These are phyloP conservation scores for Panurus biarmicus DNA, from an alignment of 2,113 vertebrate species.

Conservation along the genomic window DNA sequence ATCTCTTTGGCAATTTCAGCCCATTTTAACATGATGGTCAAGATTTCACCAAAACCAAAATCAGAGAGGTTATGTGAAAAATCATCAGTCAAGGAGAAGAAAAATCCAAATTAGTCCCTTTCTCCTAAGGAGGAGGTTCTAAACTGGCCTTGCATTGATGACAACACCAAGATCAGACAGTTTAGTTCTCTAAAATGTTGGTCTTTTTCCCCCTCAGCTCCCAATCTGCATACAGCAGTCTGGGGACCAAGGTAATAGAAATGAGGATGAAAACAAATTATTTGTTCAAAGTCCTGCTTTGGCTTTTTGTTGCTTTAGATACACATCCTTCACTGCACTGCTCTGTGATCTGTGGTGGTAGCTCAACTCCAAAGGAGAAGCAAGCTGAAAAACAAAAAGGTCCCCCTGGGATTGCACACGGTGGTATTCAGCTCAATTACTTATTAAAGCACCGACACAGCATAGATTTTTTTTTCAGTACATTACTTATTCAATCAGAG, in stretches of 20 bases:
- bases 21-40: background rate
- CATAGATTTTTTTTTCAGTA: conserved; percentile 23
- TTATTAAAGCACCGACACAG: conserved; percentile 35
- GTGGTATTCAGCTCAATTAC: conserved; percentile 6
- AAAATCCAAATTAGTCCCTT: background rate
- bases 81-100: background rate
- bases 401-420: background rate
- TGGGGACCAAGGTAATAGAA: background rate
- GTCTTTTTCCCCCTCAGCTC: background rate
- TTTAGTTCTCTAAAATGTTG: background rate
- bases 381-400: conserved; percentile 34
- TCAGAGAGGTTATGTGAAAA: background rate
- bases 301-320: conserved; percentile 4
- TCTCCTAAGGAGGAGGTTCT: background rate
- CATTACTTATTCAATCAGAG: conserved; percentile 49
- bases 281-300: background rate
- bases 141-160: background rate
- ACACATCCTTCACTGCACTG: background rate
- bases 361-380: conserved; percentile 6
- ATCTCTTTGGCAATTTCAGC: background rate
- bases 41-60: background rate
- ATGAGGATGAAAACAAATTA: background rate
- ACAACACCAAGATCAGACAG: background rate
- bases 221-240: background rate
- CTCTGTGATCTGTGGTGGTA: conserved; percentile 20